Evolutionary conservation across 2,797 vertebrate genomes (phyloP).

Genomic region (Eptatretus atami): DNA sequence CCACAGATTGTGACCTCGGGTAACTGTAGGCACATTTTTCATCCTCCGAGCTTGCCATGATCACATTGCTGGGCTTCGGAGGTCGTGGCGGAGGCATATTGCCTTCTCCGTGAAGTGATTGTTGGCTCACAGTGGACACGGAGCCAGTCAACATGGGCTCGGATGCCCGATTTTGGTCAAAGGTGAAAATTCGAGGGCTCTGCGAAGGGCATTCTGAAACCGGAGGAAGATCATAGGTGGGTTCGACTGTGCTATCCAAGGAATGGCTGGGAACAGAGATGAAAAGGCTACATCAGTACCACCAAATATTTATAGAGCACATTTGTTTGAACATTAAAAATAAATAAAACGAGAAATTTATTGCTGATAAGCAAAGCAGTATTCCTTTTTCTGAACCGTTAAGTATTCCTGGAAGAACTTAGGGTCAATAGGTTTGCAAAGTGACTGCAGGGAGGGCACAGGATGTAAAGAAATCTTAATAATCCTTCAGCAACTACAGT

Average conservation of each 20-base stretch:
- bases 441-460: too few relatives aligned
- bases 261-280: not conserved
- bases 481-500: too few relatives aligned
- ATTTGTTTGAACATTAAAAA: too few relatives aligned
- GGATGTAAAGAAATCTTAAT: too few relatives aligned
- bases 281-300: too few relatives aligned
- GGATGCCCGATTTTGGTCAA: slow-evolving; percentile 85
- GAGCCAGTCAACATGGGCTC: slow-evolving; percentile 23
- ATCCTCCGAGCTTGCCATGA: not conserved
- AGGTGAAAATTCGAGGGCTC: slow-evolving; percentile 47
- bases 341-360: too few relatives aligned
- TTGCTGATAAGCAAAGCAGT: too few relatives aligned
- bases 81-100: slow-evolving; percentile 33
- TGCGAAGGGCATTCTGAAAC: slow-evolving; percentile 57
- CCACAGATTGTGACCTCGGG: slow-evolving; percentile 3
- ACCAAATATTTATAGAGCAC: too few relatives aligned
- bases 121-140: slow-evolving; percentile 50
- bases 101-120: slow-evolving; percentile 37
- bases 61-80: slow-evolving; percentile 14
- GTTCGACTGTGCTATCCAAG: not conserved
- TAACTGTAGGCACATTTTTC: not conserved
- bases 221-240: slow-evolving; percentile 40
- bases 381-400: too few relatives aligned
- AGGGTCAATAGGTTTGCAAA: too few relatives aligned
- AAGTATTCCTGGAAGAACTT: too few relatives aligned